Conservation (phyloP, 1,140 invertebrate genomes). For the Tetragonula clypearis region DNA sequence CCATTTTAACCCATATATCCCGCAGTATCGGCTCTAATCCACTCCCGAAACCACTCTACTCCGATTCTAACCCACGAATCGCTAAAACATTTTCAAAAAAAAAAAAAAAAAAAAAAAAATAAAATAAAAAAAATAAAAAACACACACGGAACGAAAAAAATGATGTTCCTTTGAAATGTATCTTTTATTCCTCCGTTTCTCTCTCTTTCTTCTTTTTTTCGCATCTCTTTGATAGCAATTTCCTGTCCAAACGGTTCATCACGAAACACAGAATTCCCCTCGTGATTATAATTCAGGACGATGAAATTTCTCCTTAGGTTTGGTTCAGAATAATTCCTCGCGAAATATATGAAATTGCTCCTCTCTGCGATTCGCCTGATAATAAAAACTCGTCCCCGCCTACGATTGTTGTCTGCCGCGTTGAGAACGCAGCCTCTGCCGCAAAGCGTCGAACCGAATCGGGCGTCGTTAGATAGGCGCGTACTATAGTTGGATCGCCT, state of each 20-base stretch:
- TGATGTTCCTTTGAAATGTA: neutral
- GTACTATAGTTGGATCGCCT: slow-evolving; percentile 55
- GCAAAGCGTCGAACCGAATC: slow-evolving; percentile 8
- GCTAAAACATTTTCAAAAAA: neutral
- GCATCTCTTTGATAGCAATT: neutral
- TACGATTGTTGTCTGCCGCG: too few relatives aligned
- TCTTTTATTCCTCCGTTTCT: neutral
- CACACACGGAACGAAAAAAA: neutral
- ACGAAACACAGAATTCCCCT: neutral
- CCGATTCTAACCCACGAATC: neutral
- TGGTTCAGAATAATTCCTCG: too few relatives aligned
- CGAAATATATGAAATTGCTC: too few relatives aligned
- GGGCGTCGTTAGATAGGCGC: slow-evolving; percentile 47
- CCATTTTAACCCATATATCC: neutral
- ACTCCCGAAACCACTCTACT: neutral
- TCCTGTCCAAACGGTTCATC: neutral
- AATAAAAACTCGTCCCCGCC: too few relatives aligned
- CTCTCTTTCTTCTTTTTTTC: too few relatives aligned
- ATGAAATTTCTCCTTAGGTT: too few relatives aligned
- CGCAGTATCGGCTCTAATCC: neutral
- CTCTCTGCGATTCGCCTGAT: too few relatives aligned
- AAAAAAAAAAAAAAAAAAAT: neutral
- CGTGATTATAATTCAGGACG: too few relatives aligned
- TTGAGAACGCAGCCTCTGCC: too few relatives aligned
- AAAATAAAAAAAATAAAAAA: neutral